Percentiles rank a stretch among this genome's conserved stretches.
Conservation (phyloP, 2,797 vertebrate species). For the Pelobates cultripes region DNA sequence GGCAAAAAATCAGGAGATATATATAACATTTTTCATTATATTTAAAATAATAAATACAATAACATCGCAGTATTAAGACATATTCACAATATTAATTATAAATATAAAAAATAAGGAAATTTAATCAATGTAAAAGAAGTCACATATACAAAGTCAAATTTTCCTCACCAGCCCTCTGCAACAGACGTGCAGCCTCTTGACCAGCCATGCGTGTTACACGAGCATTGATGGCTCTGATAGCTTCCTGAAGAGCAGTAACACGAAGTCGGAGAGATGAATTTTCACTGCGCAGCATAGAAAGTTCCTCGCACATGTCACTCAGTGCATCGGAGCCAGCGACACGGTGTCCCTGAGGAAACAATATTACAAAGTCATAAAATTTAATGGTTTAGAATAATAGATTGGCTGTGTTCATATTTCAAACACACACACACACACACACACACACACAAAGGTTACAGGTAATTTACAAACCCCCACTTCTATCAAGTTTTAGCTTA, state of each 20-base stretch:
- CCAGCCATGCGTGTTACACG: conserved; percentile 91
- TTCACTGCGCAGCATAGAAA: conserved; percentile 91
- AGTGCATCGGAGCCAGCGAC: conserved; percentile 85
- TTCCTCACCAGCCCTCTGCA: conserved; percentile 87
- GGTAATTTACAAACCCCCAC: too few relatives aligned
- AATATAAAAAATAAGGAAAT: too few relatives aligned
- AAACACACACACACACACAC: too few relatives aligned
- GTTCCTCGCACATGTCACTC: conserved; percentile 91
- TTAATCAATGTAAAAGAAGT: too few relatives aligned
- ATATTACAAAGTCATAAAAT: background rate
- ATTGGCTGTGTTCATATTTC: too few relatives aligned
- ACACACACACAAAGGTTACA: too few relatives aligned
- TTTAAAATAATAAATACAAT: too few relatives aligned
- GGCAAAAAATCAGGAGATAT: too few relatives aligned
- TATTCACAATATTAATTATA: background rate
- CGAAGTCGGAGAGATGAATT: conserved; percentile 84
- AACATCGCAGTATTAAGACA: background rate
- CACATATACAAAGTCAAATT: too few relatives aligned
- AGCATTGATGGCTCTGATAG: conserved; percentile 91
- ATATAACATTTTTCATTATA: too few relatives aligned
- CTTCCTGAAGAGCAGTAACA: conserved; percentile 97
- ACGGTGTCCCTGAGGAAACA: conserved; percentile 84
- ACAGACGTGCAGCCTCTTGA: conserved; percentile 87
- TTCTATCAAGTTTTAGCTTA: too few relatives aligned
- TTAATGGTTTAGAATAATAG: too few relatives aligned